Evolutionary conservation across 2,797 vertebrate genomes (phyloP), one percentile per base, ranked within the genome.

Genomic region (Sebastes matsubarae): DNA sequence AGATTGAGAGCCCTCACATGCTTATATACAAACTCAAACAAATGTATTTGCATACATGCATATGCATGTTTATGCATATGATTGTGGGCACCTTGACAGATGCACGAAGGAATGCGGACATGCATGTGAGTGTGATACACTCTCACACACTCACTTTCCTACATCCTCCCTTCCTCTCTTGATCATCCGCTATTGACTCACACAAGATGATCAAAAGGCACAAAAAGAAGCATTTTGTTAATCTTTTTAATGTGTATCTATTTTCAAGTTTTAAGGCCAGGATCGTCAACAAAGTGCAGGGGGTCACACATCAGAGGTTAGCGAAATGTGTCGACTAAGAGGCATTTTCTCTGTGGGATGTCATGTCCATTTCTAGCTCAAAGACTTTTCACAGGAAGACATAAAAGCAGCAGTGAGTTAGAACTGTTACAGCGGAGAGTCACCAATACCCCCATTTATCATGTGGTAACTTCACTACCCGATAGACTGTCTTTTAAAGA

Each of bases 341-440:
- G 86, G 42, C 83, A 85, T 88, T 94, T 94, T 94, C 88, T 93
- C 93, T 82, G 29, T 9, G 76, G 57, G 77, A 84, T 86, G 93
- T 84, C 88, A 95, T 89, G 84, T 93, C 89, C 90, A 92, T 82
- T 89, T 91, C 52, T 67, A 87, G 91, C 70, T 12, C 83, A 67
- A 73, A 86, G 38, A 87, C 81, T 89, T 93, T 90, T 93, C 89
- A 91, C 89, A 89, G 65, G 71, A 77, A 72, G 83, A 82, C 84
- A 84, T 83, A 83, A 89, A 82, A 86, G 22, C 9, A 75, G 65
- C 63, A 36, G 22, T 18, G 67, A 81, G 75, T 55, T 3, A 22
- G 20, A 79, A 18, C 59, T 64, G 54, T 24, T 12, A 54, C 46
- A 64, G 57, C 3, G 12, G 13, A 55, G 52, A 71, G 72, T 71